These are phyloP conservation scores for Mandrillus leucophaeus DNA, from an alignment of 2,113 vertebrate species.

Conservation along the genomic window DNA sequence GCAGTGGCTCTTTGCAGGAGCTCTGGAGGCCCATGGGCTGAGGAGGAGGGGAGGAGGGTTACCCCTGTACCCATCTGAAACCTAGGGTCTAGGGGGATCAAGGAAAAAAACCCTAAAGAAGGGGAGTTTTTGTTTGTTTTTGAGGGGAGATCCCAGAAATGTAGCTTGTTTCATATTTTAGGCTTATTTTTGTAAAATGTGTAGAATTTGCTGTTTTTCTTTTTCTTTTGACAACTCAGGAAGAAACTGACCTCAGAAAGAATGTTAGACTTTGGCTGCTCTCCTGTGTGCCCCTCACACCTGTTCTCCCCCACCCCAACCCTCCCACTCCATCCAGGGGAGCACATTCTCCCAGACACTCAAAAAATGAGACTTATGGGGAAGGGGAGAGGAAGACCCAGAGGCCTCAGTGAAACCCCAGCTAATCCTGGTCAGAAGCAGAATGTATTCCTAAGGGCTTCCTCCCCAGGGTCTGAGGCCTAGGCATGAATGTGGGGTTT, in stretches of 20 bases:
- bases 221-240: slow-evolving; percentile 94
- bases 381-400: slow-evolving; percentile 64
- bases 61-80: not conserved
- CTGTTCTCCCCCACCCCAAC: not conserved
- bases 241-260: slow-evolving; percentile 97
- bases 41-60: not conserved
- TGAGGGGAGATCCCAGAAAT: slow-evolving; percentile 76
- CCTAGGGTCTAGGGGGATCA: slow-evolving; percentile 68
- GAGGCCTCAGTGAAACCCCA: not conserved
- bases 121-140: slow-evolving; percentile 65
- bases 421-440: slow-evolving; percentile 88
- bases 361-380: not conserved
- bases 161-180: slow-evolving; percentile 89
- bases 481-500: not conserved
- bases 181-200: slow-evolving; percentile 89
- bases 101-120: slow-evolving; percentile 60
- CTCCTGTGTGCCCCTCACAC: not conserved
- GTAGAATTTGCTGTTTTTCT: slow-evolving; percentile 88
- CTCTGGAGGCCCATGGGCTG: slow-evolving; percentile 13
- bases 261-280: slow-evolving; percentile 86
- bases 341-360: slow-evolving; percentile 38
- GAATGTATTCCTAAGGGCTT: slow-evolving; percentile 97
- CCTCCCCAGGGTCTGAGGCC: slow-evolving; percentile 36
- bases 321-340: not conserved
- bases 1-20: slow-evolving; percentile 30